Base-by-base conservation (phyloP, 1,140 invertebrate genomes). In the Campoletis sonorensis region DNA sequence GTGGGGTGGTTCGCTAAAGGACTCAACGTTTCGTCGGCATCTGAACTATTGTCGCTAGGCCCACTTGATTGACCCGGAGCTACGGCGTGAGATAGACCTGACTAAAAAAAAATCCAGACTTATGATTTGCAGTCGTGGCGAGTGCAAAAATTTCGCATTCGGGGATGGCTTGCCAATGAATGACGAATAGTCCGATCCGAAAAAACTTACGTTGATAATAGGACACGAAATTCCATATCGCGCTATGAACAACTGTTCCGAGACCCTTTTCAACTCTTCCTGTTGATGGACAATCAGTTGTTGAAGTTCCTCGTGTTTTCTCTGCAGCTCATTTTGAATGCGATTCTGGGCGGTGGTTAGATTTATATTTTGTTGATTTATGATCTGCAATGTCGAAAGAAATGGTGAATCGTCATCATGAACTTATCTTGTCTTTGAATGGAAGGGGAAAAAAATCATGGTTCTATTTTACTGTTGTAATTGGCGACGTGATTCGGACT, bases 271-370 rank as follows among this genome's bases (percentile, higher is more conserved):
- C 81, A 98, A 88, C 89, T 98, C 97, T 87, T 97, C 96, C 87
- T 98, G 96, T 86, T 98, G 97, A 85, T 96, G 94, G 33, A 96
- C 94, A 79, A 98, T 97, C 83, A 97, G 93, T 85, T 96, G 95
- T 84, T 97, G 96, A 40, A 98, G 91, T 88, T 97, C 95, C 83
- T 96, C 96, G 84, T 97, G 97, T 84, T 97, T 97, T 3, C 95
- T 93, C 88, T 97, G 95, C 85, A 97, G 88, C 89, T 97, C 95
- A 86, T 95, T 95, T 79, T 94, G 93, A 61, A 95, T 91, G 85
- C 95, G 94, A 45, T 93, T 93, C 85, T 95, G 95, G 11, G 94
- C 93, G 0, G 94, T 92, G 23, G 94, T 93, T 85, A 96, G 93
- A 3, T 93, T 87, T 21, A 94, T 87, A 49, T 89, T 92, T 77